These are phyloP conservation scores for Carduelis carduelis DNA, from an alignment of 2,797 vertebrate genomes.

Conservation along the genomic window DNA sequence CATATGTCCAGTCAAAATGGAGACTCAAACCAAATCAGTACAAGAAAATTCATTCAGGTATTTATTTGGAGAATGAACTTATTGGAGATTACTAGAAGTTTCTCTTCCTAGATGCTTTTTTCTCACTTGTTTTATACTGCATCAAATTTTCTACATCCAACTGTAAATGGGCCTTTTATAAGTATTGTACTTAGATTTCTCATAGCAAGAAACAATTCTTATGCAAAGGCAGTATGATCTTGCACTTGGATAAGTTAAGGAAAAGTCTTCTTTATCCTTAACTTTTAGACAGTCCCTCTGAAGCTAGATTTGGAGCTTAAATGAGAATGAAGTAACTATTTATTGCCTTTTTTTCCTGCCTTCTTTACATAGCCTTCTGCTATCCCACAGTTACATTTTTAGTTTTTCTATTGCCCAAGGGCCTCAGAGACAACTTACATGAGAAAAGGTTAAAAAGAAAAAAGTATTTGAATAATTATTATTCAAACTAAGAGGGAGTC, in stretches of 20 bases:
- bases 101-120: not conserved
- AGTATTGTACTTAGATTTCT: not conserved
- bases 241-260: not conserved
- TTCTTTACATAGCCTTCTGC: not conserved
- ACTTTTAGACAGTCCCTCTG: not conserved
- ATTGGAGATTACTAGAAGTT: not conserved
- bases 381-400: not conserved
- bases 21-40: not conserved
- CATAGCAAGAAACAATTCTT: not conserved
- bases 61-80: not conserved
- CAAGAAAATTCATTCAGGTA: not conserved
- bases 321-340: not conserved
- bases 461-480: constrained; percentile 18
- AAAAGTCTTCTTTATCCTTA: not conserved
- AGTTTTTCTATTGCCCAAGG: not conserved
- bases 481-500: not conserved
- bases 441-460: constrained; percentile 27
- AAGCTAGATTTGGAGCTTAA: not conserved
- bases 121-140: not conserved
- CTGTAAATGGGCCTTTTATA: not conserved
- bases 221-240: not conserved
- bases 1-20: not conserved
- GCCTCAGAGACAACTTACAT: not conserved
- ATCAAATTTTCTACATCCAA: not conserved
- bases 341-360: not conserved